Conservation (phyloP, 2,797 vertebrate genomes). For the Anguilla obscura region DNA sequence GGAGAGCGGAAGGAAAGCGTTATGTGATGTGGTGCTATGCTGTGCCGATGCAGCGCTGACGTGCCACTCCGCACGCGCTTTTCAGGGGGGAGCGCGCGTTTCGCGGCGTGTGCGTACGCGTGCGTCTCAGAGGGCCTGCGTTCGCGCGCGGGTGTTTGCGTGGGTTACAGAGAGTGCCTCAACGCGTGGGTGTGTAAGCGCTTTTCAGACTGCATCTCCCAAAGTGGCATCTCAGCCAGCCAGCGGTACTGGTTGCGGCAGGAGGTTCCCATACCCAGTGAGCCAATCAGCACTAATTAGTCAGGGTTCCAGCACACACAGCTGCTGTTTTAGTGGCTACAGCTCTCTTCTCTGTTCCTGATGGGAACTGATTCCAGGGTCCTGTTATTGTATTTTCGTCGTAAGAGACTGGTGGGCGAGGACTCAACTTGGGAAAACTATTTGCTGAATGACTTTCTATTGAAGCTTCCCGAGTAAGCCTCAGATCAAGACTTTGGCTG, state of each 20-base stretch:
- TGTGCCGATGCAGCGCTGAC: background rate
- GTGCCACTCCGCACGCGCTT: background rate
- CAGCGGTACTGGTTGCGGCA: background rate
- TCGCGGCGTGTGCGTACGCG: background rate
- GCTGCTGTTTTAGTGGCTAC: background rate
- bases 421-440: background rate
- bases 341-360: background rate
- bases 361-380: background rate
- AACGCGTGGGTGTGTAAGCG: too few species aligned
- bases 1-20: background rate
- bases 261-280: background rate
- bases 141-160: background rate
- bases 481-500: background rate
- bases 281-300: background rate
- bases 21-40: background rate
- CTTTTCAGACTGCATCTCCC: too few species aligned
- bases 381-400: background rate
- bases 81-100: background rate
- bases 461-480: background rate
- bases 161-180: background rate
- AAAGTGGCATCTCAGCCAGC: too few species aligned
- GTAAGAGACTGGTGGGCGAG: background rate
- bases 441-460: background rate
- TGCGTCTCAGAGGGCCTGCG: background rate
- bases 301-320: background rate